Percentiles rank a stretch among this genome's conserved stretches.
phyloP scores from a whole-genome alignment of 2,113 vertebrate species.

The Semicossyphus pulcher region DNA sequence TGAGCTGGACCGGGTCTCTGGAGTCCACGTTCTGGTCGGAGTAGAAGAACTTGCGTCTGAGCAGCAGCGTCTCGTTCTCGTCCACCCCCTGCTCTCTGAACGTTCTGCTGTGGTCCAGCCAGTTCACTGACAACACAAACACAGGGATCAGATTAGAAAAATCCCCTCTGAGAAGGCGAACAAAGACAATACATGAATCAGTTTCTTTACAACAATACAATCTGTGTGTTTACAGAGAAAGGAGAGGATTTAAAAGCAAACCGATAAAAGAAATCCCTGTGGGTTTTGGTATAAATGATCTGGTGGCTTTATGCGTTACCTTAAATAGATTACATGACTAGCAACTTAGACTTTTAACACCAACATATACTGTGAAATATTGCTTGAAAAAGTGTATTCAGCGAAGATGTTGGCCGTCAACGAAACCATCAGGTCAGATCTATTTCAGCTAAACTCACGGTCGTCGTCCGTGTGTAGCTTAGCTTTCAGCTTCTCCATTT shows the following conservation, averaged over 20 bases:
- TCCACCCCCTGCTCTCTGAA: slow-evolving; percentile 98
- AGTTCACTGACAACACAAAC: slow-evolving; percentile 87
- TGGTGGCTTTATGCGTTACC: too few relatives aligned
- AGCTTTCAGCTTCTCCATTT: slow-evolving; percentile 99
- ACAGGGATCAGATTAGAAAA: background rate
- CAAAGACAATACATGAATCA: background rate
- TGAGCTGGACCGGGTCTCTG: slow-evolving; percentile 96
- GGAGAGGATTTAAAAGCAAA: too few relatives aligned
- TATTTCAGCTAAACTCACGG: slow-evolving; percentile 83
- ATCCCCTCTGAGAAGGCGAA: background rate
- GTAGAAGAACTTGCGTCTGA: slow-evolving; percentile 98
- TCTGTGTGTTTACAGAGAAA: too few relatives aligned
- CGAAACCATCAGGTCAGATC: background rate
- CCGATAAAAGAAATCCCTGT: too few relatives aligned
- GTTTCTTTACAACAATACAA: too few relatives aligned
- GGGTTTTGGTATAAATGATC: too few relatives aligned
- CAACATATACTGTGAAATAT: too few relatives aligned
- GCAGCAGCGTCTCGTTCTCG: slow-evolving; percentile 92
- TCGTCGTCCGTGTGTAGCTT: slow-evolving; percentile 99
- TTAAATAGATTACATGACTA: too few relatives aligned
- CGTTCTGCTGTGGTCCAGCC: slow-evolving; percentile 96
- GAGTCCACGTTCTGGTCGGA: slow-evolving; percentile 99
- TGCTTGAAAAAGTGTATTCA: too few relatives aligned
- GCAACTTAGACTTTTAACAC: too few relatives aligned
- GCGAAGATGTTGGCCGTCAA: too few relatives aligned